Evolutionary conservation across 2,113 vertebrate species (phyloP), one percentile per base, ranked within the genome.

Genomic region (Aptenodytes patagonicus): DNA sequence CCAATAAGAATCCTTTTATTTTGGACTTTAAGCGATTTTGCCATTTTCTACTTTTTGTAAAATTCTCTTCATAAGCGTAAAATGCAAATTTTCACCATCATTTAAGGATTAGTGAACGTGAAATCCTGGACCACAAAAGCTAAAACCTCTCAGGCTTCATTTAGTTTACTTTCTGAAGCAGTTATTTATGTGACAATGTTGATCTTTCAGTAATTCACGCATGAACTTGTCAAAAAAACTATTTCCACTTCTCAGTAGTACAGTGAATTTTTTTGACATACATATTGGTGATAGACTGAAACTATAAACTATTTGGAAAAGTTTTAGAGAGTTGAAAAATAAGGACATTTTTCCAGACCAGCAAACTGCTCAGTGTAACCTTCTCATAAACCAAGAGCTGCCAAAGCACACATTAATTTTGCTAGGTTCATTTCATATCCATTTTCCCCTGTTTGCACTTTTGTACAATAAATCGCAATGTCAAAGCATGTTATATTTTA

Each of bases 361-460:
- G 25, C 44, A 94, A 89, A 89, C 61, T 61, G 9, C 22, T 94
- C 72, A 61, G 24, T 72, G 44, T 85, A 91, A 64, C 32, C 31
- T 55, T 88, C 65, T 88, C 46, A 84, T 54, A 94, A 84, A 93
- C 65, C 32, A 66, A 65, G 58, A 94, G 7, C 77, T 97, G 70
- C 65, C 83, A 89, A 93, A 92, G 26, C 13, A 69, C 61, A 69
- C 19, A 91, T 96, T 91, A 57, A 92, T 94, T 97, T 95, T 83
- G 18, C 34, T 83, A n/a, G 34, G 17, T 65, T 91, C 5, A 4
- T 85, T 96, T 93, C 78, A 77, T 61, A 91, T 66, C 54, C 6
- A 54, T 93, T 96, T 91, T 91, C 32, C 69, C 72, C 38, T 78
- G 34, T 91, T 92, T 95, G 36, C 57, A 89, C 77, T 91, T 76